Evolutionary conservation across 2,113 vertebrate species (phyloP).

Genomic region (Chunga burmeisteri): DNA sequence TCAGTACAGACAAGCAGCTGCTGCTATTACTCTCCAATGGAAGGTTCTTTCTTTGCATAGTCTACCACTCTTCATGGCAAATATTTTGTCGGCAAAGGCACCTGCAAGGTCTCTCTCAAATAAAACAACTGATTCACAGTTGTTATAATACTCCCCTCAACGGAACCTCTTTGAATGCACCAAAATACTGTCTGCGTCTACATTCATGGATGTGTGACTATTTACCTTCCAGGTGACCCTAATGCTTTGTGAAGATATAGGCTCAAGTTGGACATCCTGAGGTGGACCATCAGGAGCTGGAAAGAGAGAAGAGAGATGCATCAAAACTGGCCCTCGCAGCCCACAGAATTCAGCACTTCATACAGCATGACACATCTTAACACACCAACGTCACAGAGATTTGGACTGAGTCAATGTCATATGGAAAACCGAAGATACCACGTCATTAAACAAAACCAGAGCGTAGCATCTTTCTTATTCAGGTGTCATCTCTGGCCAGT

Average conservation of each 20-base stretch:
- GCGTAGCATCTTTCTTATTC: neutral
- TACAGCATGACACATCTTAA: neutral
- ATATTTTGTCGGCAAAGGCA: neutral
- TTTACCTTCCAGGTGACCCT: slow-evolving; percentile 98
- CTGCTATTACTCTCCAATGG: neutral
- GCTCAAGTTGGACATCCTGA: slow-evolving; percentile 92
- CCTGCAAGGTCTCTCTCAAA: neutral
- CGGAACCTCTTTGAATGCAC: neutral
- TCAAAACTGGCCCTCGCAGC: neutral
- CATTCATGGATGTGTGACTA: neutral
- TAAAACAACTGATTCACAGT: neutral
- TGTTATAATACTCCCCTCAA: neutral
- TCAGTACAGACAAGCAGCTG: neutral
- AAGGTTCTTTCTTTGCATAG: neutral
- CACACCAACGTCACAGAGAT: neutral
- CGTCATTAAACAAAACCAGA: neutral
- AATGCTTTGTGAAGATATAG: slow-evolving; percentile 97
- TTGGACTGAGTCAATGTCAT: neutral
- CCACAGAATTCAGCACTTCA: neutral
- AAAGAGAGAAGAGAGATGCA: slow-evolving; percentile 32
- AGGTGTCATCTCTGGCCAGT: neutral
- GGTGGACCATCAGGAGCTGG: slow-evolving; percentile 95
- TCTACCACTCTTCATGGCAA: neutral
- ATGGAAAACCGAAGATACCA: neutral
- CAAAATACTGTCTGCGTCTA: neutral